Evolutionary conservation across 1,140 invertebrate genomes (phyloP), one percentile per base, ranked within the genome.

Genomic region (Frieseomelitta varia): DNA sequence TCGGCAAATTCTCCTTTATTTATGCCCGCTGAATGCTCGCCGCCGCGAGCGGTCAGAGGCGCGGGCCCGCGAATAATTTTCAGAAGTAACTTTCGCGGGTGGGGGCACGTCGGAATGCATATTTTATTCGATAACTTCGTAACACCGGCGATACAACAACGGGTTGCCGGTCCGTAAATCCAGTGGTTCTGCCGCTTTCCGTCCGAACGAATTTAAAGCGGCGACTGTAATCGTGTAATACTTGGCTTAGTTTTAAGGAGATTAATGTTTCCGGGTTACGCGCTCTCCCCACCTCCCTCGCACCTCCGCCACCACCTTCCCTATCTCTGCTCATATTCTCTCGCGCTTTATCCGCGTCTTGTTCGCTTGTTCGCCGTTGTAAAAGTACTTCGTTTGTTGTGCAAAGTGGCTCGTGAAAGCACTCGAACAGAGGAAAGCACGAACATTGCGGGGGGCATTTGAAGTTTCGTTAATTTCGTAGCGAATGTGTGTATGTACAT

Each of bases 181-280:
- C 81, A 79, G 34, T 79, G 56, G 76, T 79, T 71, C 39, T 47
- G 63, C 76, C 19, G 39, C 51, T 53, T 39, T 63, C 67, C 30
- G n/a, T 86, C 74, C 69, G 81, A 77, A 73, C 73, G 82, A 84
- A 84, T 86, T 84, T 84, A 84, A 86, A 63, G 85, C 68, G 6
- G 47, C 68, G 47, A 78, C 74, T 86, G 39, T 39, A 86, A 86
- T 86, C 81, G 74, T 69, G 81, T 84, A 86, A 86, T 86, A 83
- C 85, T 84, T 83, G 81, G 74, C 75, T 86, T 86, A 84, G 67
- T 73, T 86, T 80, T 83, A 83, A 76, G 81, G 68, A 86, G 85
- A 86, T 86, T 86, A 86, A 86, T 86, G 68, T 51, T 58, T 34
- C 67, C 14, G 34, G 63, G 74, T 67, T 74, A 30, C 53, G 69